Percentiles rank a stretch among this genome's conserved stretches.
Conservation (phyloP, 2,113 vertebrate genomes). For the Python bivittatus region DNA sequence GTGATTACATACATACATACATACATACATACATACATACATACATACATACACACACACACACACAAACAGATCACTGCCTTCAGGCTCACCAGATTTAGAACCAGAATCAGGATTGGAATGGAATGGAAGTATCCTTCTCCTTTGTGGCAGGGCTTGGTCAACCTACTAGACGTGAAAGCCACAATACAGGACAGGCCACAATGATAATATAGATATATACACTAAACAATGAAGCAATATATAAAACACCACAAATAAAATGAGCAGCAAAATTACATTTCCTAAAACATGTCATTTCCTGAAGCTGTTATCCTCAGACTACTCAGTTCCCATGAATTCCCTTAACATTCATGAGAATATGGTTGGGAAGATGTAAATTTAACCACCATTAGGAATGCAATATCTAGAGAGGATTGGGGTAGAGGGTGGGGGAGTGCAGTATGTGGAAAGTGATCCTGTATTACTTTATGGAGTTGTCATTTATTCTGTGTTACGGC, state of each 20-base stretch:
- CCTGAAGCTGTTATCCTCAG: background rate
- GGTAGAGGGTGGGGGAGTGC: background rate
- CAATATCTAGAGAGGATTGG: background rate
- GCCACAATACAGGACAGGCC: background rate
- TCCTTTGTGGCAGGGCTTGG: background rate
- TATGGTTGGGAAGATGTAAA: background rate
- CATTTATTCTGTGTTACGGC: background rate
- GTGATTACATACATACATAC: background rate
- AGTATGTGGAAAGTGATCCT: background rate
- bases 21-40: background rate
- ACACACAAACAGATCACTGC: background rate
- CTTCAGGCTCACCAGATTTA: background rate
- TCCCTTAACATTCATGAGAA: background rate
- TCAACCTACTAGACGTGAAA: background rate
- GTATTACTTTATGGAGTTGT: background rate
- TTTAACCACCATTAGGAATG: constrained; percentile 10
- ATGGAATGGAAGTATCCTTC: background rate
- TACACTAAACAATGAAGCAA: background rate
- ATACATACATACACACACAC: background rate
- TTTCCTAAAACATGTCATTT: background rate
- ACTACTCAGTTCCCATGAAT: background rate
- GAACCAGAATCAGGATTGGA: background rate
- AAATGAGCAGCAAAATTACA: background rate
- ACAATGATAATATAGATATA: background rate
- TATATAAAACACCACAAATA: background rate